Conservation (phyloP, 2,888 invertebrate species). For the Imbricaverruca yamaguchii region DNA sequence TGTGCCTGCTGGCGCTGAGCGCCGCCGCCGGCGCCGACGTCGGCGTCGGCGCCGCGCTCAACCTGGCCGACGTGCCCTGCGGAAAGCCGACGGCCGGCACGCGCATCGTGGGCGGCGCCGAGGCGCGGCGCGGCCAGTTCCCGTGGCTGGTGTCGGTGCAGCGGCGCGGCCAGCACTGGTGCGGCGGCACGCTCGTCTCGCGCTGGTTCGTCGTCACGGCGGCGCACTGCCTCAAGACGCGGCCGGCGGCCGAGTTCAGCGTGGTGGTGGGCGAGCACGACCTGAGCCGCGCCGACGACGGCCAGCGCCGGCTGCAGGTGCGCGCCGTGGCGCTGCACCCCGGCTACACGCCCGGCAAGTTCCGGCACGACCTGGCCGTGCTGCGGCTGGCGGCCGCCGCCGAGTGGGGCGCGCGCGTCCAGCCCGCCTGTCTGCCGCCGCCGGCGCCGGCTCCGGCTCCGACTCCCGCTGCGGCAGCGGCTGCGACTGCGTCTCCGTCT, state of each 20-base stretch:
- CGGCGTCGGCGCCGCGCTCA: not conserved
- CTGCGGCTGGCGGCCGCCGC: constrained; percentile 37
- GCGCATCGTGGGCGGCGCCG: constrained; percentile 63
- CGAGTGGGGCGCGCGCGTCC: constrained; percentile 36
- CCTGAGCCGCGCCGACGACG: not conserved
- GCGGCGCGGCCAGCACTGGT: constrained; percentile 69
- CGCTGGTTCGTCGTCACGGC: constrained; percentile 68
- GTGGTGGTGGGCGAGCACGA: constrained; percentile 20
- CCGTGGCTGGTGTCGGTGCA: constrained; percentile 75
- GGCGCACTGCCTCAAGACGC: constrained; percentile 76
- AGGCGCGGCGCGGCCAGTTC: constrained; percentile 62
- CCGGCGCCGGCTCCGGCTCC: not conserved
- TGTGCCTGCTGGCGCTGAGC: too few relatives aligned
- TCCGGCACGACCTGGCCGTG: constrained; percentile 39
- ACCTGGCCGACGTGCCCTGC: constrained; percentile 16
- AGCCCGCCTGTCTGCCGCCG: constrained; percentile 40
- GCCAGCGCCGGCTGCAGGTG: not conserved
- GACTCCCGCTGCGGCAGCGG: too few relatives aligned
- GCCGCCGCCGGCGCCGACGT: not conserved
- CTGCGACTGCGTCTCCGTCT: too few relatives aligned
- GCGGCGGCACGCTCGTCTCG: constrained; percentile 66
- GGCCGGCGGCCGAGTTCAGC: not conserved
- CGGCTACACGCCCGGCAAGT: constrained; percentile 34
- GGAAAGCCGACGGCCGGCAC: not conserved
- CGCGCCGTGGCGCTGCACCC: constrained; percentile 35